phyloP scores from a whole-genome alignment of 2,113 vertebrate genomes.

The Neodon shergylaensis region DNA sequence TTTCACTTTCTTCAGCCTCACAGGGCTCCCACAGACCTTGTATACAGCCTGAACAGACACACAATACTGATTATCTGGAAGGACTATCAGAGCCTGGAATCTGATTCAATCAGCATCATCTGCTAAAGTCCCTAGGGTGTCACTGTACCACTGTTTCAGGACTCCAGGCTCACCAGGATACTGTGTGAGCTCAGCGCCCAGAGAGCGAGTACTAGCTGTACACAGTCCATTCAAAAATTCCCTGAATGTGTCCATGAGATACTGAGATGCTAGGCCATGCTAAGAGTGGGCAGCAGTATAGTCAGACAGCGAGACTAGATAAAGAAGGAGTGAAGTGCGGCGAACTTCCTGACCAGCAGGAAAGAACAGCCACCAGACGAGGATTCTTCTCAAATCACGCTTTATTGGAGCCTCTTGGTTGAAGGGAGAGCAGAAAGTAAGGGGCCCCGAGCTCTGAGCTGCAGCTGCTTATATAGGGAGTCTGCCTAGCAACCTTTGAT shows the following conservation, averaged over 20 bases:
- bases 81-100: too few species aligned
- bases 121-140: too few species aligned
- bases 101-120: rapidly evolving
- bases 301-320: background rate
- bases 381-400: too few species aligned
- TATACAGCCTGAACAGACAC: background rate
- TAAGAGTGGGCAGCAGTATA: too few species aligned
- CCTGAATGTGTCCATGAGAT: background rate
- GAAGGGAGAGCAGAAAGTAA: too few species aligned
- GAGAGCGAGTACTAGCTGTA: background rate
- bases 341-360: too few species aligned
- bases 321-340: rapidly evolving
- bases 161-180: background rate
- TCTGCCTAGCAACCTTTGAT: too few species aligned
- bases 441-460: too few species aligned
- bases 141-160: rapidly evolving
- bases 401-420: too few species aligned
- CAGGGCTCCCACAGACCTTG: background rate
- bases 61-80: background rate
- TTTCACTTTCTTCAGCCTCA: background rate
- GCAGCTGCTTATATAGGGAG: too few species aligned
- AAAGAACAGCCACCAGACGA: too few species aligned
- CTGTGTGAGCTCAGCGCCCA: too few species aligned
- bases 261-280: background rate
- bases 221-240: background rate